A percentile compares a stretch with the other conserved stretches of the same genome.
phyloP scores from a whole-genome alignment of 2,113 vertebrate species.

The Amazona vittata region DNA sequence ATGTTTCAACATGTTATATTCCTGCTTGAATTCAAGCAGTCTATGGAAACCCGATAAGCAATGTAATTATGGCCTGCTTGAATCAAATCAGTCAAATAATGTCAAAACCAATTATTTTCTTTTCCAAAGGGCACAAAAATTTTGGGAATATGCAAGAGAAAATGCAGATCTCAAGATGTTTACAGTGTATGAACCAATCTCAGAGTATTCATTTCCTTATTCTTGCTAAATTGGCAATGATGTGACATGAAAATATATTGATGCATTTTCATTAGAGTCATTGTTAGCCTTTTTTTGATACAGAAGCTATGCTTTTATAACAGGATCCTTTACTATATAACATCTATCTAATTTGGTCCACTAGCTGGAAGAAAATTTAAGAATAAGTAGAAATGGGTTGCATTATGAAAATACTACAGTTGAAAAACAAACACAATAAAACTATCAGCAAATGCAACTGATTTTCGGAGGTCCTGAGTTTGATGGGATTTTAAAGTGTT shows the following conservation, averaged over 20 bases:
- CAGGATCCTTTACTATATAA: background rate
- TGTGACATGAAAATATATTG: background rate
- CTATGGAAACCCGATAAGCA: constrained; percentile 78
- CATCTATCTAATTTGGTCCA: background rate
- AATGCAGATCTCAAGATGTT: constrained; percentile 72
- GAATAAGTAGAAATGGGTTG: background rate
- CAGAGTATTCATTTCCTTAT: background rate
- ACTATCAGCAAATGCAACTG: background rate
- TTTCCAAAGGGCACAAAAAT: constrained; percentile 62
- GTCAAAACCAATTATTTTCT: constrained; percentile 85
- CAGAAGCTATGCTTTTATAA: background rate
- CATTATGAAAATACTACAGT: background rate
- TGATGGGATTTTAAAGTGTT: background rate
- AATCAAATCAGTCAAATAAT: constrained; percentile 85
- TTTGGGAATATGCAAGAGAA: constrained; percentile 74
- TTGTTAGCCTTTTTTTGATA: background rate
- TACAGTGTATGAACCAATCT: constrained; percentile 58
- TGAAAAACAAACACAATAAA: background rate
- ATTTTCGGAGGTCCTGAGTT: background rate
- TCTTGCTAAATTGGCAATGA: background rate
- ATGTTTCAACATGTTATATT: constrained; percentile 78
- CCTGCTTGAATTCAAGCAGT: constrained; percentile 67
- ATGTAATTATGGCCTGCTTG: constrained; percentile 78
- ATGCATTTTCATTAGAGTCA: background rate
- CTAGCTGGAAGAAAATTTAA: background rate